Conservation (phyloP, 2,113 vertebrate genomes). For the Zapus hudsonius region DNA sequence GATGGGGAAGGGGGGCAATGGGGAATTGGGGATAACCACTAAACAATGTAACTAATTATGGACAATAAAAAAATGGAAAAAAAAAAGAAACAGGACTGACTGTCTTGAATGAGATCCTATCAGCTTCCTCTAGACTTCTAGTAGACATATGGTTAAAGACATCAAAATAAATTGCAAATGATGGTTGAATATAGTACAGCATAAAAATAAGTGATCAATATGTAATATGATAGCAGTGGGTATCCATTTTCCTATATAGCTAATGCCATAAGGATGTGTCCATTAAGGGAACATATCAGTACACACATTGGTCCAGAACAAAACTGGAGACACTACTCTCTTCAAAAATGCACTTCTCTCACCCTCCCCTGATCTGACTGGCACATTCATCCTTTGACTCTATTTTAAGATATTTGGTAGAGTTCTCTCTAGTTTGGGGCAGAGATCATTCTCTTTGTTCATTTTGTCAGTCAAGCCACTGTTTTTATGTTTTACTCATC, state of each 20-base stretch:
- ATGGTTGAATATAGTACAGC: not conserved
- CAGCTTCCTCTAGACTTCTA: not conserved
- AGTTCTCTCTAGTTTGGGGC: not conserved
- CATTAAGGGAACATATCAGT: not conserved
- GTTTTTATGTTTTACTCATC: not conserved
- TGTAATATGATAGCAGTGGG: not conserved
- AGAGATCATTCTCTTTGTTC: not conserved
- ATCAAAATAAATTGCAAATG: not conserved
- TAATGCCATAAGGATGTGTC: not conserved
- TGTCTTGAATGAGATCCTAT: not conserved
- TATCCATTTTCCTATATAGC: not conserved
- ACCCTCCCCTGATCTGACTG: not conserved
- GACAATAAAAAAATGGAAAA: too few relatives aligned
- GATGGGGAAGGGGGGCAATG: too few relatives aligned
- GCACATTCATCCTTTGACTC: not conserved
- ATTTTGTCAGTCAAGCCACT: too few relatives aligned
- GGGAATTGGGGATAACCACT: too few relatives aligned
- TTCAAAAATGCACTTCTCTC: not conserved
- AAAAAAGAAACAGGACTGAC: too few relatives aligned
- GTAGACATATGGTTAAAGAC: not conserved
- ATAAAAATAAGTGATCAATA: not conserved
- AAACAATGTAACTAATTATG: too few relatives aligned
- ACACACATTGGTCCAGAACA: not conserved
- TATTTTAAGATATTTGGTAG: not conserved
- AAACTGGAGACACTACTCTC: too few relatives aligned